Conservation (phyloP, 2,113 vertebrate species). For the Oenanthe melanoleuca region DNA sequence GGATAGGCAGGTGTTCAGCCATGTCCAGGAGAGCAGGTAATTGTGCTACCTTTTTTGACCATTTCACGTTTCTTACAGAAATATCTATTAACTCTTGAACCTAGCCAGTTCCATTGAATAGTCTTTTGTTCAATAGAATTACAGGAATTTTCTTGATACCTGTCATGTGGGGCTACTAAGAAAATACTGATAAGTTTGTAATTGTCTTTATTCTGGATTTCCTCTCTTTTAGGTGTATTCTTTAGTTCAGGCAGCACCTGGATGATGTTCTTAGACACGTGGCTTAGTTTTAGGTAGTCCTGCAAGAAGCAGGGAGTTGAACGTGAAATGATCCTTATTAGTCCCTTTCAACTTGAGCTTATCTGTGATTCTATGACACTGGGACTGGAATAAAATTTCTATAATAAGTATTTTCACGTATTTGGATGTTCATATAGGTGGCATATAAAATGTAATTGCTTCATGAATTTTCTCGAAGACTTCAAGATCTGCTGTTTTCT, state of each 20-base stretch:
- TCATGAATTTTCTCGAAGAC: not conserved
- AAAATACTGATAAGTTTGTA: not conserved
- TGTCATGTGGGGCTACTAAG: not conserved
- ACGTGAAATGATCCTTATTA: not conserved
- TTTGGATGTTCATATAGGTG: not conserved
- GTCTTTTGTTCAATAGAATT: not conserved
- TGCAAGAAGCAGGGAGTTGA: not conserved
- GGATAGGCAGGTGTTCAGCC: not conserved
- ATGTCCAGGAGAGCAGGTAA: not conserved
- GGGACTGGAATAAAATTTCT: not conserved
- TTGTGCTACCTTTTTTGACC: not conserved
- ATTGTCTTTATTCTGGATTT: not conserved
- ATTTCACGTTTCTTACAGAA: not conserved
- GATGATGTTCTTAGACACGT: not conserved
- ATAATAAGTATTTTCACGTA: not conserved
- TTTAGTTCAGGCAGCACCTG: not conserved
- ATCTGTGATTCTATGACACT: not conserved
- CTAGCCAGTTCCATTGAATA: not conserved
- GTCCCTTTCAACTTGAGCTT: not conserved
- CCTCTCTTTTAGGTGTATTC: not conserved
- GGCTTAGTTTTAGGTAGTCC: not conserved
- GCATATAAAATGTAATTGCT: not conserved
- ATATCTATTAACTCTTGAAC: not conserved
- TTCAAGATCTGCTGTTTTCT: not conserved
- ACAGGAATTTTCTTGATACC: not conserved